Conservation (phyloP, 2,113 vertebrate genomes). For the Passer domesticus region DNA sequence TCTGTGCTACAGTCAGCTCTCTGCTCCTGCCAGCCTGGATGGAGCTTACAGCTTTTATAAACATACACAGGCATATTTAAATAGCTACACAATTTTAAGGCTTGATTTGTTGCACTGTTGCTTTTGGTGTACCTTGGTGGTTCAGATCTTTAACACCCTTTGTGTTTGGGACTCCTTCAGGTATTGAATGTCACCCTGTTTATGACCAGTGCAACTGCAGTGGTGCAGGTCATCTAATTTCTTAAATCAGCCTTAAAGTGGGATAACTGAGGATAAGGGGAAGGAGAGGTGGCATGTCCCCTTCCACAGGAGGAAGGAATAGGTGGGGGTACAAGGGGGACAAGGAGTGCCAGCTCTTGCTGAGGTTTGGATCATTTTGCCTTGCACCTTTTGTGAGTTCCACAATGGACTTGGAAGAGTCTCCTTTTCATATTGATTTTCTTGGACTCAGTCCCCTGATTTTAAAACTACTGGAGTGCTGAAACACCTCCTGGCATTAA, state of each 20-base stretch:
- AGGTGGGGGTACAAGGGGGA: accelerated
- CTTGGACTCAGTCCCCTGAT: background rate
- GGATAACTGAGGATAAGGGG: background rate
- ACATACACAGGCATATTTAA: background rate
- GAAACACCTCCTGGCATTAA: background rate
- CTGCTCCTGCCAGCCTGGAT: background rate
- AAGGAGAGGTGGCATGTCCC: background rate
- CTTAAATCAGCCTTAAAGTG: background rate
- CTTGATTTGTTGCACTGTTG: background rate
- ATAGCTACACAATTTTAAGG: background rate
- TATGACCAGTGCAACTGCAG: background rate
- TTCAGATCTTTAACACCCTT: background rate
- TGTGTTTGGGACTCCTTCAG: background rate
- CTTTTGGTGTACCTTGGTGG: background rate
- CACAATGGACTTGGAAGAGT: background rate
- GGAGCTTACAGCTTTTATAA: background rate
- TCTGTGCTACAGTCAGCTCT: background rate
- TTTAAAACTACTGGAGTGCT: constrained; percentile 11
- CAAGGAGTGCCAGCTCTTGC: background rate
- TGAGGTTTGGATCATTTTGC: background rate
- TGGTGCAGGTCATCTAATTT: too few species aligned
- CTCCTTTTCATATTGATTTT: constrained; percentile 8
- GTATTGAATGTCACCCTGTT: background rate
- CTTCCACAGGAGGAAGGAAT: background rate
- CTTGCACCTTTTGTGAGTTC: background rate